Evolutionary conservation across 2,888 invertebrate species (phyloP), one percentile per base, ranked within the genome.

Genomic region (Oxytorus armatus): DNA sequence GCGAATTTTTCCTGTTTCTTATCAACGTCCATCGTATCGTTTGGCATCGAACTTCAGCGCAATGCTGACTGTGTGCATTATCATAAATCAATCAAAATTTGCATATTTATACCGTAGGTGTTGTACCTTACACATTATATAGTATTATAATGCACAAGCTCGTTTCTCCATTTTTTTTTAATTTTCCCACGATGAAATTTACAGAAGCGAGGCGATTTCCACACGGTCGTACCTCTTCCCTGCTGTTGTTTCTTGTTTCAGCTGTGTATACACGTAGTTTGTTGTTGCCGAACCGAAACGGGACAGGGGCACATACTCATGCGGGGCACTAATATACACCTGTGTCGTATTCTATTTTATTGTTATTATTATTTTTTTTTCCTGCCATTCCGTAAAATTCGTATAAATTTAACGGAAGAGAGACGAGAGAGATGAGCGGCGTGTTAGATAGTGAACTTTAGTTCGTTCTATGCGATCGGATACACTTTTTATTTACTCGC

Each of bases 181-280:
- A n/a, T n/a, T n/a, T 80, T 80, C 79, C 79, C 79, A 80, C 79
- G 79, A 72, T 80, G 53, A 63, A 72, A 63, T 80, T 80, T 73
- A 80, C 72, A 68, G 70, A 69, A 75, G 51, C 70, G 70, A 77
- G 66, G 59, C 72, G n/a, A 66, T 73, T 79, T 75, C 69, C 75
- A 75, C 70, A 65, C 75, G 65, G 51, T 79, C n/a, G n/a, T n/a
- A n/a, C n/a, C n/a, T n/a, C n/a, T n/a, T n/a, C 53, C 53, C 51
- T 61, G 23, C 61, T 44, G 59, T 51, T 47, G 63, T 21, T 77
- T 63, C 36, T 49, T 59, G 18, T 65, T 66, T 51, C 49, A 49
- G 8, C 59, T 61, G 10, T 23, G 18, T 7, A 42, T 14, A n/a
- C 29, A 8, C 8, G 21, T 18, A 33, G 75, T 70, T 70, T 79